A percentile compares a stretch with the other conserved stretches of the same genome.
These are phyloP conservation scores for Poeciliopsis gracilis DNA, from an alignment of 2,797 vertebrate species.

Conservation along the genomic window DNA sequence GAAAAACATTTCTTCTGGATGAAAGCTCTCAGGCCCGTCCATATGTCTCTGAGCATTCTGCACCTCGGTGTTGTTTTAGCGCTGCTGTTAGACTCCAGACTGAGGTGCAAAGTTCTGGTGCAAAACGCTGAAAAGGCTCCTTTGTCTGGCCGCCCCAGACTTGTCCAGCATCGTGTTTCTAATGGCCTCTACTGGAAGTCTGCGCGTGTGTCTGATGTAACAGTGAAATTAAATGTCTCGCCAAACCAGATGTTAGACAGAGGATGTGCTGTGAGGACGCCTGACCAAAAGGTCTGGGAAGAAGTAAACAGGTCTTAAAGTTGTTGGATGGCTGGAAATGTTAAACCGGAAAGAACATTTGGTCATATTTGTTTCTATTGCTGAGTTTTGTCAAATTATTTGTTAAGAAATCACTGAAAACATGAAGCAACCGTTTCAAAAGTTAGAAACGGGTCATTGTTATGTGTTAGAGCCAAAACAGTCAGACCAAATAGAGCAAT, in stretches of 20 bases:
- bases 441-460: no score
- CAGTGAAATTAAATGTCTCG: conserved; percentile 59
- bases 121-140: conserved; percentile 45
- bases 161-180: conserved; percentile 48
- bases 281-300: neutral
- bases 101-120: conserved; percentile 1
- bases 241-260: conserved; percentile 59
- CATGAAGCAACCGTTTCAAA: neutral
- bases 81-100: conserved; percentile 1
- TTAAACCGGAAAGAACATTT: conserved; percentile 26
- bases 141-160: conserved; percentile 62
- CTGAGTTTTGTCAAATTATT: neutral
- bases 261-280: conserved; percentile 9
- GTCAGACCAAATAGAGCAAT: neutral
- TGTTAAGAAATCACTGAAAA: neutral
- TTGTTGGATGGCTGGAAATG: conserved; percentile 27
- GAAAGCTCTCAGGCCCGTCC: neutral
- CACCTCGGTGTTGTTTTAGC: conserved; percentile 1
- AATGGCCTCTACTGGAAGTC: conserved; percentile 57
- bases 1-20: neutral
- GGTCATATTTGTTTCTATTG: neutral
- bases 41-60: neutral
- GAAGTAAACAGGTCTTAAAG: neutral
- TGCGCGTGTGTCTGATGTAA: conserved; percentile 48
- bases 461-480: neutral